Conservation (phyloP, 2,113 vertebrate species). For the Hylia prasina region DNA sequence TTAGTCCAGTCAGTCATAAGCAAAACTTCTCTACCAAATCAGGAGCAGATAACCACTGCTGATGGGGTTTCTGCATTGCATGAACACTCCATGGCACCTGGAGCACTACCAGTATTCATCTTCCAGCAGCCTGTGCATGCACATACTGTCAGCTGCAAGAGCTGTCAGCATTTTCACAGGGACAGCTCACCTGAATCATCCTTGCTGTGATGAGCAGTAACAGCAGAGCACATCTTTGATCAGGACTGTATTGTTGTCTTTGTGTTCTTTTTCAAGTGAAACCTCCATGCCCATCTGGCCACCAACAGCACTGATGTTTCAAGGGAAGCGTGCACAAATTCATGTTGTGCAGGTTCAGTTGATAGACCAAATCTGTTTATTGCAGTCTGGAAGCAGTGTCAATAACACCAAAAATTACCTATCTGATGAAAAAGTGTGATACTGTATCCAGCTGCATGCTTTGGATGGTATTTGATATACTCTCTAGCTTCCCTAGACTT, state of each 20-base stretch:
- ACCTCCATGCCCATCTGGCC: not conserved
- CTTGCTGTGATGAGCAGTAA: not conserved
- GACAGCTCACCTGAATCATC: not conserved
- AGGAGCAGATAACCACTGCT: not conserved
- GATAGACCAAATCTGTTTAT: not conserved
- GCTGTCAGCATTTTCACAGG: not conserved
- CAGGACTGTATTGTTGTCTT: not conserved
- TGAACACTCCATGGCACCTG: not conserved
- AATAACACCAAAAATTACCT: not conserved
- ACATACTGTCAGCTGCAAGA: not conserved
- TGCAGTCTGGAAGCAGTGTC: not conserved
- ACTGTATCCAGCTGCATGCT: not conserved
- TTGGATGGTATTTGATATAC: not conserved
- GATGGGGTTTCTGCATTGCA: not conserved
- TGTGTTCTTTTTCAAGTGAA: not conserved
- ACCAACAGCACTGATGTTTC: not conserved
- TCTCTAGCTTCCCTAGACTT: not conserved
- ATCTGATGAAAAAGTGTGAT: not conserved
- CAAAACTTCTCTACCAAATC: not conserved
- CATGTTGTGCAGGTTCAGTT: rapidly evolving
- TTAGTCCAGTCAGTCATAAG: not conserved
- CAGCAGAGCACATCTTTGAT: not conserved
- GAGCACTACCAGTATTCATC: not conserved
- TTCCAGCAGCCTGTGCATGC: not conserved
- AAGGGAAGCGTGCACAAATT: not conserved